Base-by-base conservation (phyloP, 1,140 invertebrate species). In the Gryon sp. region DNA sequence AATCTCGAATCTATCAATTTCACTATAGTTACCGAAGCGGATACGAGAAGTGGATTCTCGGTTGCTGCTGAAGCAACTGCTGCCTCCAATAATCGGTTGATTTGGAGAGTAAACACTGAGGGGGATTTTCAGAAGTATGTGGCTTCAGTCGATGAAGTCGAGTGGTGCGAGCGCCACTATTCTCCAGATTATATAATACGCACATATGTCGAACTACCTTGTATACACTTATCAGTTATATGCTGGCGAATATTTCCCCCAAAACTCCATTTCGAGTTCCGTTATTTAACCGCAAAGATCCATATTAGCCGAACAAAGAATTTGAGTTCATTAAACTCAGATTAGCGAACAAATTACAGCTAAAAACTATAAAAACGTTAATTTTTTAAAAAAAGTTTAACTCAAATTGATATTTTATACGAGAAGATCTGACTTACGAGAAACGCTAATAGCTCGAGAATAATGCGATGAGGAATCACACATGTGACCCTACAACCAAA, bases 1-100 rank as follows among this genome's bases (percentile, higher is more conserved):
- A 83, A 82, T 77, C 83, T 81, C 81, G 81, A 85, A 87, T 87
- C 83, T 86, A 87, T 87, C 85, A 86, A 87, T 85, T 85, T 87
- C 81, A 82, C 80, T 84, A 68, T 46, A 62, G 76, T 73, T 78
- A 68, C 38, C 50, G 53, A 38, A 70, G 40, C 69, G 69, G 43
- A 72, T 65, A 45, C 48, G 36, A 38, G 48, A 52, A 69, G 62
- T 57, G 36, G 57, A 22, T 57, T 70, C 68, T 77, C 28, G 24
- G 45, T 52, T 75, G 62, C 50, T 50, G 48, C 22, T 68, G 34
- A 65, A 60, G 70, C 55, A 65, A 62, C 65, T 79, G 72, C 66
- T 57, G 82, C 53, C 72, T 79, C 72, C n/a, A 73, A 63, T 85
- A 87, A 86, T 87, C 80, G 80, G 78, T 80, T 86, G 82, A 87